phyloP scores from a whole-genome alignment of 2,888 invertebrate species.

The Portevinia maculata region DNA sequence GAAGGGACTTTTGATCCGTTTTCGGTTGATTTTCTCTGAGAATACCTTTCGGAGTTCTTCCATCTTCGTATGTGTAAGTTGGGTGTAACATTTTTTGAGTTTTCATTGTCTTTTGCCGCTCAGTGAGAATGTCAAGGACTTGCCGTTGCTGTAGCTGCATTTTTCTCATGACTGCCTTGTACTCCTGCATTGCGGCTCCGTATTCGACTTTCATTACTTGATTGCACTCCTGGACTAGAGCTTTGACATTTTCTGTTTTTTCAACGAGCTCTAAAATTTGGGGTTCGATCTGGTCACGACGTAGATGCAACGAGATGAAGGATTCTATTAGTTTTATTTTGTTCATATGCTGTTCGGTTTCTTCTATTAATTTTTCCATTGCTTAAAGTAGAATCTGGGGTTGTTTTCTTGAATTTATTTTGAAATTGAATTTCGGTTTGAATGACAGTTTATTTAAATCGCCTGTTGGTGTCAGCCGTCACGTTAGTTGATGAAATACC shows the following conservation, averaged over 20 bases:
- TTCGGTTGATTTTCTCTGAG: slow-evolving; percentile 68
- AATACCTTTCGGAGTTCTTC: slow-evolving; percentile 33
- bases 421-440: slow-evolving; percentile 13
- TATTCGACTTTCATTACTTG: slow-evolving; percentile 73
- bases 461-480: no score
- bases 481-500: no score
- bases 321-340: slow-evolving; percentile 75
- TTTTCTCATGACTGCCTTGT: slow-evolving; percentile 72
- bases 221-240: slow-evolving; percentile 70
- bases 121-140: slow-evolving; percentile 55
- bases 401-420: slow-evolving; percentile 17
- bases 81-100: neutral
- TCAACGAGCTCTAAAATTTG: slow-evolving; percentile 60
- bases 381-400: neutral
- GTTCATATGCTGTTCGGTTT: slow-evolving; percentile 13
- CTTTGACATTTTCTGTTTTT: slow-evolving; percentile 66
- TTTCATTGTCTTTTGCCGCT: slow-evolving; percentile 10
- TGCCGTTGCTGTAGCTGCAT: slow-evolving; percentile 75
- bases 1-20: slow-evolving; percentile 16
- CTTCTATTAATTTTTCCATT: slow-evolving; percentile 50
- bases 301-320: slow-evolving; percentile 75
- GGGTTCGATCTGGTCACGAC: slow-evolving; percentile 73
- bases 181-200: slow-evolving; percentile 60
- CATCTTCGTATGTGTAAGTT: neutral
- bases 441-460: no score